Evolutionary conservation across 2,113 vertebrate species (phyloP).

Genomic region (Gulo gulo): DNA sequence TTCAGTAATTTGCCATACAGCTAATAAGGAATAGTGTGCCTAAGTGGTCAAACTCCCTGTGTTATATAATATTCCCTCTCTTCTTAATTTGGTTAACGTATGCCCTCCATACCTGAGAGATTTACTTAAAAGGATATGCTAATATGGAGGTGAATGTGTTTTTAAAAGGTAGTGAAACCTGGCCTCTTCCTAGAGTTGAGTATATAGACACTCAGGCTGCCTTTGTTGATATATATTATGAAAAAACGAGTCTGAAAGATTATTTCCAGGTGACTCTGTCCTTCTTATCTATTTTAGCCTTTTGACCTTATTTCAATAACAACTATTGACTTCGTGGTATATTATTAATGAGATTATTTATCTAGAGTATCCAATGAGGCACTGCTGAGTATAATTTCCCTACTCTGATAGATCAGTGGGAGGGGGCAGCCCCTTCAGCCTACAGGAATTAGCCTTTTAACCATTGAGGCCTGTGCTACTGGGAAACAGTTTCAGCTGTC

Average conservation of each 20-base stretch:
- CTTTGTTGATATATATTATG: background rate
- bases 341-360: conserved; percentile 45
- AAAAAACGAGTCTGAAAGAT: conserved; percentile 34
- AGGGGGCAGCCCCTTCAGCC: background rate
- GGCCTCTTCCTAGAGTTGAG: background rate
- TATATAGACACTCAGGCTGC: background rate
- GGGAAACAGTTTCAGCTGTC: background rate
- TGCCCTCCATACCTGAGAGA: background rate
- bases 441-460: background rate
- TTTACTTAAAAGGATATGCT: background rate
- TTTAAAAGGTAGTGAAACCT: conserved; percentile 13
- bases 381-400: background rate
- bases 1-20: background rate
- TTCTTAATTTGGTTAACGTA: conserved; percentile 22
- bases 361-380: background rate
- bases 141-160: background rate
- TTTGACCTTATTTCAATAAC: conserved; percentile 24
- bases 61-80: background rate
- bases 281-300: conserved; percentile 25
- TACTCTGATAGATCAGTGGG: background rate
- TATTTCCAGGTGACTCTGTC: background rate
- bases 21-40: background rate
- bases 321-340: background rate
- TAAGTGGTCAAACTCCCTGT: background rate
- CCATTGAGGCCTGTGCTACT: background rate